Conservation (phyloP, 1,140 invertebrate genomes). For the Hestina assimilis region DNA sequence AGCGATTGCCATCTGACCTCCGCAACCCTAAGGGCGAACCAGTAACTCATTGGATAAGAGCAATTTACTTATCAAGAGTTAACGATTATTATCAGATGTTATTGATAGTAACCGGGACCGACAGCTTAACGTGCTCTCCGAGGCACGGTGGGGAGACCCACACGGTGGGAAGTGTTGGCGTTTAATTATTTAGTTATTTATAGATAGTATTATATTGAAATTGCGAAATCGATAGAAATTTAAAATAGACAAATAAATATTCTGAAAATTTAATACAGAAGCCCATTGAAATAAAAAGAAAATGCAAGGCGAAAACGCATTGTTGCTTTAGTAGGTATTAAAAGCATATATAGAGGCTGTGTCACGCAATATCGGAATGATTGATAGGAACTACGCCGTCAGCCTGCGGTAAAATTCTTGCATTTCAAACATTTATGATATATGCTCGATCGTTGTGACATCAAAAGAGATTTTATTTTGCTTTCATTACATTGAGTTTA, state of each 20-base stretch:
- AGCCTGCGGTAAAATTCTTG: conserved; percentile 23
- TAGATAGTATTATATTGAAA: background rate
- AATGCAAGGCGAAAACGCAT: conserved; percentile 5
- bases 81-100: too few relatives aligned
- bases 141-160: too few relatives aligned
- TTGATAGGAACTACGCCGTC: conserved; percentile 38
- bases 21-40: too few relatives aligned
- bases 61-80: too few relatives aligned
- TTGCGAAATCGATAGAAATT: background rate
- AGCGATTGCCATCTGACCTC: too few relatives aligned
- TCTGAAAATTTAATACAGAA: background rate
- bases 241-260: background rate
- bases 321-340: conserved; percentile 5
- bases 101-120: too few relatives aligned
- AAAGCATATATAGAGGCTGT: conserved; percentile 24
- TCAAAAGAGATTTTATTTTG: too few relatives aligned
- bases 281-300: background rate
- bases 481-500: too few relatives aligned
- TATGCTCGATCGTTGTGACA: background rate
- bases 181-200: too few relatives aligned
- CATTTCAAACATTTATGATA: conserved; percentile 27
- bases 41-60: too few relatives aligned
- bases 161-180: too few relatives aligned
- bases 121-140: too few relatives aligned
- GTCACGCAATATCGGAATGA: conserved; percentile 48